These are phyloP conservation scores for Lithobates pipiens DNA, from an alignment of 2,797 vertebrate genomes.

Conservation along the genomic window DNA sequence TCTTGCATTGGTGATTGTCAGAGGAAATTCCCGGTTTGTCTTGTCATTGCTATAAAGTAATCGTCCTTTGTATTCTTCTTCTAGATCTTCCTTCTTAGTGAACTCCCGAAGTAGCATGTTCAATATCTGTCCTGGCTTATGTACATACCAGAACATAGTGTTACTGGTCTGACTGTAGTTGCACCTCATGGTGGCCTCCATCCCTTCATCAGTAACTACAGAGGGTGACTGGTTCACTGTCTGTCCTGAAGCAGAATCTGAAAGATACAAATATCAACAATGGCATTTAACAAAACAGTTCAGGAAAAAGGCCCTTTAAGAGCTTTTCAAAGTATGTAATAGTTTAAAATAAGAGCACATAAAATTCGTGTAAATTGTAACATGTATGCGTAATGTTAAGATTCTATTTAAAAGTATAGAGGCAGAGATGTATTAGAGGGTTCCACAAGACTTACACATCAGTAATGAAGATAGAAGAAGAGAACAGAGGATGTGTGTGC, in stretches of 20 bases:
- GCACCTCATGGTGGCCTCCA: conserved; percentile 31
- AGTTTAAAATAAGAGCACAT: not conserved
- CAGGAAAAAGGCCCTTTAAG: not conserved
- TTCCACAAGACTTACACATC: conserved; percentile 17
- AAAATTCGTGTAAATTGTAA: too few relatives aligned
- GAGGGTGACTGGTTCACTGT: conserved; percentile 21
- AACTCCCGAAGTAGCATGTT: not conserved
- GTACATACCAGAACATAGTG: conserved; percentile 37
- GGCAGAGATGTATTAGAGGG: too few relatives aligned
- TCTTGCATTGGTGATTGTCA: conserved; percentile 59
- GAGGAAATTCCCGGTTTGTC: conserved; percentile 57
- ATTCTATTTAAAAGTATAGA: too few relatives aligned
- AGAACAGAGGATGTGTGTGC: not conserved
- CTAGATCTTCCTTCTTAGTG: conserved; percentile 43
- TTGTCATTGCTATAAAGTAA: conserved; percentile 49
- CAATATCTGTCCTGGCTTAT: conserved; percentile 9
- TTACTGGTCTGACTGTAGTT: conserved; percentile 17
- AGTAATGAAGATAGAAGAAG: not conserved
- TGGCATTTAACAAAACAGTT: not conserved
- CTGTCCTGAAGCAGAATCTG: not conserved
- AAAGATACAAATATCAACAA: not conserved
- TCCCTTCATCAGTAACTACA: conserved; percentile 4
- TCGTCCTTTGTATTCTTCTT: conserved; percentile 31
- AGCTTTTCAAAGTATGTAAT: not conserved
- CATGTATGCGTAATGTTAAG: not conserved